Evolutionary conservation across 2,888 invertebrate species (phyloP).

Genomic region (Unio pictorum): DNA sequence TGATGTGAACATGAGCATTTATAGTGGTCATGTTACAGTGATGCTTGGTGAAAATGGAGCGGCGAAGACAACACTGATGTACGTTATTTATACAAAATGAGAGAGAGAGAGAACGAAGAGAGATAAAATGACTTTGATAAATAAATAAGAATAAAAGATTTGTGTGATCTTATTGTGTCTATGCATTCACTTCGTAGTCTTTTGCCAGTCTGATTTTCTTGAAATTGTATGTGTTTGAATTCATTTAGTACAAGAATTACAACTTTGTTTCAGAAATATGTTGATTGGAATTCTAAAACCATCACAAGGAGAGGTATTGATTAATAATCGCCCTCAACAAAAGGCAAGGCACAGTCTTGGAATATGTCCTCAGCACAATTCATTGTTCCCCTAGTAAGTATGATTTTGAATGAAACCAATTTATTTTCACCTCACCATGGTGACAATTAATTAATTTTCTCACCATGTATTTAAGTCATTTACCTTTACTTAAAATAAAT

Average conservation of each 20-base stretch:
- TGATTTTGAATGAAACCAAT: not conserved
- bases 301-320: constrained; percentile 48
- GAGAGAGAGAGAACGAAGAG: not conserved
- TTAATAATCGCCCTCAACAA: constrained; percentile 37
- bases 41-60: constrained; percentile 71
- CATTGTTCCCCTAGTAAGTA: constrained; percentile 71
- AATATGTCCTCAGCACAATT: constrained; percentile 72
- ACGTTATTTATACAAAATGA: constrained; percentile 21
- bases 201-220: too few relatives aligned
- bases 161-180: too few relatives aligned
- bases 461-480: too few relatives aligned
- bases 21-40: constrained; percentile 64
- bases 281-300: constrained; percentile 63
- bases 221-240: too few relatives aligned
- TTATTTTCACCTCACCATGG: not conserved
- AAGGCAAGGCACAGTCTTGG: constrained; percentile 57
- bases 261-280: constrained; percentile 57
- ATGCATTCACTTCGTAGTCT: too few relatives aligned
- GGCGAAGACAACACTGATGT: constrained; percentile 70
- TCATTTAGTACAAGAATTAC: too few relatives aligned
- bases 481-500: too few relatives aligned
- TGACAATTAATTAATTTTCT: not conserved
- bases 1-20: constrained; percentile 60
- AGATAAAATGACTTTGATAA: too few relatives aligned
- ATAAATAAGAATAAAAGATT: too few relatives aligned